Evolutionary conservation across 1,140 invertebrate species (phyloP).

Genomic region (Lineus longissimus): DNA sequence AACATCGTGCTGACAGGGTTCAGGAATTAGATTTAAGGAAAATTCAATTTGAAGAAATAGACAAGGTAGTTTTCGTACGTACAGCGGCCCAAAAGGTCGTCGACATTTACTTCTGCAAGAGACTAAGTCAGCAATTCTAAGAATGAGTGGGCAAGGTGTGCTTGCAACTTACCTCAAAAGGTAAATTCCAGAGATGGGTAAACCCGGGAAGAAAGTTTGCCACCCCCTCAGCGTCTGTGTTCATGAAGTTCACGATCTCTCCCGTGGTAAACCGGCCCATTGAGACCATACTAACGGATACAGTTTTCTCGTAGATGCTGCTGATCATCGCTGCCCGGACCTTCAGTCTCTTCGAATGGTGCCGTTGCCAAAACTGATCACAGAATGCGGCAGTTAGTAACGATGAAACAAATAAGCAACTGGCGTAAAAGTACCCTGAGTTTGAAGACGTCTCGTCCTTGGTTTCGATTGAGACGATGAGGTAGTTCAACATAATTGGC

Average conservation of each 20-base stretch:
- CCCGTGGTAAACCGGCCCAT: constrained; percentile 65
- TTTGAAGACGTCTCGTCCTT: constrained; percentile 62
- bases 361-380: constrained; percentile 88
- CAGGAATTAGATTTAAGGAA: no score
- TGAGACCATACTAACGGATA: constrained; percentile 37
- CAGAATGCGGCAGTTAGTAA: constrained; percentile 69
- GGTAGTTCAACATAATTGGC: constrained; percentile 78
- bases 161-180: constrained; percentile 76
- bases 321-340: constrained; percentile 79
- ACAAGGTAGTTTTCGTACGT: no score
- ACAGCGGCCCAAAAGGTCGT: no score
- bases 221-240: constrained; percentile 89
- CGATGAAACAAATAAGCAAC: constrained; percentile 59
- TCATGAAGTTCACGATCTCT: constrained; percentile 95
- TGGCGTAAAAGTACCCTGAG: constrained; percentile 76
- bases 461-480: constrained; percentile 78
- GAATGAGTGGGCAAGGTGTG: no score
- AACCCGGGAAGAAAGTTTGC: constrained; percentile 94
- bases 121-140: no score
- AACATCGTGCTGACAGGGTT: no score
- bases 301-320: constrained; percentile 79
- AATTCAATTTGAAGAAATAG: no score
- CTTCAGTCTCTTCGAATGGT: constrained; percentile 79
- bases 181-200: constrained; percentile 94
- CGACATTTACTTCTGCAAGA: no score